Percentiles rank a stretch among this genome's conserved stretches.
phyloP scores from a whole-genome alignment of 2,797 vertebrate species.

The Paratrypauchen microcephalus region DNA sequence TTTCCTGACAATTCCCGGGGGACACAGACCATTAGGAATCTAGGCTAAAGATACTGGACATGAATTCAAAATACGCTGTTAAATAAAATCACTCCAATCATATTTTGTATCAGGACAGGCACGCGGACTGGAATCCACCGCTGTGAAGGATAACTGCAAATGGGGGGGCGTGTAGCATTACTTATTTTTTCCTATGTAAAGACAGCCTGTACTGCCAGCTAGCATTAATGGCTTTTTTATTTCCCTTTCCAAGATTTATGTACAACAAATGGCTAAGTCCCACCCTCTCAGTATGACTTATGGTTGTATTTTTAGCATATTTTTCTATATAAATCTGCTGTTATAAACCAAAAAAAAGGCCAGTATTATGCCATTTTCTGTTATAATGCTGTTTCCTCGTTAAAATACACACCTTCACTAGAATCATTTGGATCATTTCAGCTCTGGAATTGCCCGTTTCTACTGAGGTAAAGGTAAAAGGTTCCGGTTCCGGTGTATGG shows the following conservation, averaged over 20 bases:
- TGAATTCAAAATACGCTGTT: conserved; percentile 75
- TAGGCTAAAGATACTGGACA: conserved; percentile 64
- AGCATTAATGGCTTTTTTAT: conserved; percentile 8
- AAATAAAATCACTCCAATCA: conserved; percentile 69
- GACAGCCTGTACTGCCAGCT: conserved; percentile 1
- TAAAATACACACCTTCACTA: no score
- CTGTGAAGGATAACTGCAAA: conserved; percentile 51
- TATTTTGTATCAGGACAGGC: conserved; percentile 50
- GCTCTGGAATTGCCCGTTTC: no score
- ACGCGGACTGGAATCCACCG: conserved; percentile 31
- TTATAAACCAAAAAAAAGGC: no score
- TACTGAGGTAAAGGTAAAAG: no score
- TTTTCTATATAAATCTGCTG: background rate
- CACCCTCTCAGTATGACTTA: background rate
- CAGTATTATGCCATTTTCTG: no score
- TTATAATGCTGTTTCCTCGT: no score
- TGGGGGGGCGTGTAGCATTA: conserved; percentile 44
- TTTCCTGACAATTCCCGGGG: conserved; percentile 66
- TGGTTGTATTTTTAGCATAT: background rate
- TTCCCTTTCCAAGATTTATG: conserved; percentile 3
- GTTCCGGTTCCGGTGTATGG: no score
- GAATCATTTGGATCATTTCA: no score
- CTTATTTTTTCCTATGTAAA: conserved; percentile 28
- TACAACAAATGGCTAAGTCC: background rate
- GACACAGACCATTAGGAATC: conserved; percentile 63